Evolutionary conservation across 2,888 invertebrate genomes (phyloP), one percentile per base, ranked within the genome.

Genomic region (Idaea biselata): DNA sequence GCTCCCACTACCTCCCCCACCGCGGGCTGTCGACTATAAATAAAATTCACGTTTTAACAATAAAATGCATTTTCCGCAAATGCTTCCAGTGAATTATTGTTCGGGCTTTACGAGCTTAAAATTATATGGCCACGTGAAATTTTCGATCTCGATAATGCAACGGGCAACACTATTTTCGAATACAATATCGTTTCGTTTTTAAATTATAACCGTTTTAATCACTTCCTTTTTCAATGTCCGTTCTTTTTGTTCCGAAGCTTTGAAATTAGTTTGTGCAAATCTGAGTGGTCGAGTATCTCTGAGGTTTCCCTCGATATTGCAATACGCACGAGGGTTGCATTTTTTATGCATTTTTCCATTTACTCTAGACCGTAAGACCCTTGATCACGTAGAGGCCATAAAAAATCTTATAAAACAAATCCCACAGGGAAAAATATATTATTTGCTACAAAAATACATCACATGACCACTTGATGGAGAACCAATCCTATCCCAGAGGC

Each of bases 11-110:
- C 67, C 58, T 18, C 72, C 75, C 75, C 80, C 75, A 80, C 84
- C 87, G 83, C 83, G 81, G 83, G 82, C 87, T 89, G 91, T 91
- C 89, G 88, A 81, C 90, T 83, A 91, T 92, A 92, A 91, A 91
- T 91, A 92, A 92, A 92, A 91, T 92, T 92, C 91, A 91, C 91
- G 91, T 91, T 91, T 92, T 91, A 92, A 91, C 91, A 92, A 92
- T 92, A 92, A 92, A 92, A 91, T 92, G 91, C 91, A 91, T 92
- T 91, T 92, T 91, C 92, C 91, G 91, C 91, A 91, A 92, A 92
- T 91, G 91, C 89, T 89, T 82, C 88, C 86, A 75, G 85, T 90
- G 91, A 91, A 89, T 91, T 91, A 91, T 91, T 86, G 86, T 84
- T 75, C 85, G 79, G 82, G 89, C 89, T 92, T 91, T 91, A 92